These are phyloP conservation scores for Tachina grossa DNA, from an alignment of 2,888 invertebrate genomes.

Conservation along the genomic window DNA sequence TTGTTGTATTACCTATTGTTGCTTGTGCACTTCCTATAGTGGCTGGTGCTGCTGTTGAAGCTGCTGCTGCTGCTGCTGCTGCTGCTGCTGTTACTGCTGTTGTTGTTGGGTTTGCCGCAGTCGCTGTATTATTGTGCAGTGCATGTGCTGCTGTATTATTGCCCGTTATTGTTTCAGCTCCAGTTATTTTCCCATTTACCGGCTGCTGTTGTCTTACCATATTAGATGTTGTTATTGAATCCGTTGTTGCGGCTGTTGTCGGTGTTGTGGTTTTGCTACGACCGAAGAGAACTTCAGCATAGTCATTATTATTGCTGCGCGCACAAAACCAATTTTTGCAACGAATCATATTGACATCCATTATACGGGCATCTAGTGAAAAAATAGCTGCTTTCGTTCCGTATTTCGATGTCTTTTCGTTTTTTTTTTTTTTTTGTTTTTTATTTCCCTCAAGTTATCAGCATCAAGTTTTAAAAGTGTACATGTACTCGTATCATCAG, in stretches of 20 bases:
- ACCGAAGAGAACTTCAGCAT: constrained; percentile 77
- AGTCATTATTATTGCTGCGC: constrained; percentile 81
- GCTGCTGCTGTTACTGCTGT: constrained; percentile 34
- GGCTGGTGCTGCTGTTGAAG: constrained; percentile 49
- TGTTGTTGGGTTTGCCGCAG: constrained; percentile 16
- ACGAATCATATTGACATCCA: constrained; percentile 78
- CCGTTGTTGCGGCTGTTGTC: constrained; percentile 74
- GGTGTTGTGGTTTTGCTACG: constrained; percentile 72
- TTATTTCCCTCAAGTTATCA: constrained; percentile 15
- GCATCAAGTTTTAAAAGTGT: constrained; percentile 21
- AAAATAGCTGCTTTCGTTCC: not conserved
- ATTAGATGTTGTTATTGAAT: constrained; percentile 72
- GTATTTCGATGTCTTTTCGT: not conserved
- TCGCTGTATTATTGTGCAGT: constrained; percentile 16
- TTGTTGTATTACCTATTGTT: not conserved
- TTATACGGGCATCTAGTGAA: constrained; percentile 24
- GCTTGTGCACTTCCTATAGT: constrained; percentile 22
- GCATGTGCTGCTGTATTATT: constrained; percentile 41
- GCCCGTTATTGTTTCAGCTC: constrained; percentile 30
- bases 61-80: constrained; percentile 40
- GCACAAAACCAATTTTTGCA: constrained; percentile 83
- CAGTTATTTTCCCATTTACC: constrained; percentile 62
- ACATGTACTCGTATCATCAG: constrained; percentile 31
- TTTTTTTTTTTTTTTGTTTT: not conserved
- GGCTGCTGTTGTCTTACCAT: constrained; percentile 54